phyloP scores from a whole-genome alignment of 2,113 vertebrate genomes.

The Caranx melampygus region DNA sequence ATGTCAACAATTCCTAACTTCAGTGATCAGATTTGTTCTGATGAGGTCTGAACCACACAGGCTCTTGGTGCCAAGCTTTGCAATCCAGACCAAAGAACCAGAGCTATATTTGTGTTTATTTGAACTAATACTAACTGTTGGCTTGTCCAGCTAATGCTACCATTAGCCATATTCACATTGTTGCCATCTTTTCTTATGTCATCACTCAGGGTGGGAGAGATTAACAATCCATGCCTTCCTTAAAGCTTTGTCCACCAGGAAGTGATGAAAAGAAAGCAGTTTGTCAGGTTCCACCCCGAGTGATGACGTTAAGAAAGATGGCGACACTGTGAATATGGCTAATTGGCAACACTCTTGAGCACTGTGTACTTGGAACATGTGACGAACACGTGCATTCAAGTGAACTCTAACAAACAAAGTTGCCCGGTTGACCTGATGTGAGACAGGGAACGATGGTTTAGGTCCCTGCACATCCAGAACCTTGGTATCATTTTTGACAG shows the following conservation, averaged over 20 bases:
- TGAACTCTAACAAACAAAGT: not conserved
- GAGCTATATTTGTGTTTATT: not conserved
- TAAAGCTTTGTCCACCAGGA: no score
- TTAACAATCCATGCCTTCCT: no score
- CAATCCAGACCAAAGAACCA: not conserved
- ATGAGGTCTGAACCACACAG: not conserved
- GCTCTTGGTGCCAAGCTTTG: not conserved
- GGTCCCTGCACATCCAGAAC: no score
- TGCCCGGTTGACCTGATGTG: no score
- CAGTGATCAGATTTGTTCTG: not conserved
- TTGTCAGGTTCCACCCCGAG: no score
- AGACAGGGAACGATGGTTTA: not conserved
- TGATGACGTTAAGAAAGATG: no score
- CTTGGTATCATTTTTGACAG: no score
- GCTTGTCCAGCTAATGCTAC: not conserved
- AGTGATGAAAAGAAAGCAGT: no score
- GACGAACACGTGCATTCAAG: not conserved
- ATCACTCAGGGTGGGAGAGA: no score
- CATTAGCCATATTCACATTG: no score
- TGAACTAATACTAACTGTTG: not conserved
- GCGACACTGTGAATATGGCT: no score
- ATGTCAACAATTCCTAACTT: not conserved
- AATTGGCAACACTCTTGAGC: not conserved
- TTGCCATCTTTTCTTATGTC: no score
- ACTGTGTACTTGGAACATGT: not conserved